Percentiles rank a stretch among this genome's conserved stretches.
phyloP scores from a whole-genome alignment of 2,888 invertebrate species.

The Aelia acuminata region DNA sequence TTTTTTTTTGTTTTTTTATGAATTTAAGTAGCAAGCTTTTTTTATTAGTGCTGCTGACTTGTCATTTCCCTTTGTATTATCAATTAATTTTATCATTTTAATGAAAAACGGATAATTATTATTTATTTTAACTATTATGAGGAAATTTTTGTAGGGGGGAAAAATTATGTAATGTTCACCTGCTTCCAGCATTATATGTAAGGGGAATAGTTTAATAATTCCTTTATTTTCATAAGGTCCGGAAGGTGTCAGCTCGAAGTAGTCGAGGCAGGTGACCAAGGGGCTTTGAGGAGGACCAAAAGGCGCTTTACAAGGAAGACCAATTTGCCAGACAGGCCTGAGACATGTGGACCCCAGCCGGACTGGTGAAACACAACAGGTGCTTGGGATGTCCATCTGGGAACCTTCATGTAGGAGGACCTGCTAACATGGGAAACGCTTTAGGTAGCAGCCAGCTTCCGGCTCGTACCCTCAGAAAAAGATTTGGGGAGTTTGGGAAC shows the following conservation, averaged over 20 bases:
- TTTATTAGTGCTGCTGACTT: no score
- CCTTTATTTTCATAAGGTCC: no score
- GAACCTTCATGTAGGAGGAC: neutral
- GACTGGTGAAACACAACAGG: constrained; percentile 39
- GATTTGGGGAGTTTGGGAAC: neutral
- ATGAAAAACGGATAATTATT: no score
- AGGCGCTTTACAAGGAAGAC: constrained; percentile 23
- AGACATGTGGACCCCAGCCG: constrained; percentile 37
- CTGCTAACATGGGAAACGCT: constrained; percentile 26
- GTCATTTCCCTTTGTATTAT: no score
- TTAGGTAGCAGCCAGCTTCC: constrained; percentile 10
- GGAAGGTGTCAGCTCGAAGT: neutral
- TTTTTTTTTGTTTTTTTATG: no score
- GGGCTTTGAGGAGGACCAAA: neutral
- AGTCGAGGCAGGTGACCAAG: neutral
- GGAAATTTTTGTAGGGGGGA: no score
- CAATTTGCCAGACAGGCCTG: constrained; percentile 27
- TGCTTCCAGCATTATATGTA: no score
- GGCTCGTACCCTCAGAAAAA: neutral
- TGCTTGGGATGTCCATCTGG: neutral
- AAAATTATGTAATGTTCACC: no score
- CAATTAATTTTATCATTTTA: no score
- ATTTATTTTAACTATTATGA: no score
- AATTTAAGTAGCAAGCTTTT: no score
- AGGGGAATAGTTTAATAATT: no score